Evolutionary conservation across 2,888 invertebrate species (phyloP).

Genomic region (Rotaria macrura): DNA sequence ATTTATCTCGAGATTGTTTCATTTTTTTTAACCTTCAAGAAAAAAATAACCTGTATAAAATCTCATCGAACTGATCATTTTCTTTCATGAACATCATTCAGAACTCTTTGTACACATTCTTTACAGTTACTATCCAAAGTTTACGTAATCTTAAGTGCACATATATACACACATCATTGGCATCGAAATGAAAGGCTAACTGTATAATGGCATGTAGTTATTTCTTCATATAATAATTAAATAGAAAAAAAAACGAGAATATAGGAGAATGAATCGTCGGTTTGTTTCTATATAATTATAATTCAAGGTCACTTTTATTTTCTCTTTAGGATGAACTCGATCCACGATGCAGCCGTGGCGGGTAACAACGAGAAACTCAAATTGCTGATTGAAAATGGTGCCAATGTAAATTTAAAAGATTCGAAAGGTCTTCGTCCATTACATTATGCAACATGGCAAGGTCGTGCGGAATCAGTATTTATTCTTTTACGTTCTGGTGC

Average conservation of each 20-base stretch:
- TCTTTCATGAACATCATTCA: background rate
- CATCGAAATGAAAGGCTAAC: background rate
- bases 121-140: background rate
- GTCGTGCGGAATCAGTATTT: conserved; percentile 43
- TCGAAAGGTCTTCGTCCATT: conserved; percentile 48
- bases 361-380: conserved; percentile 48
- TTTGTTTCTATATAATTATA: background rate
- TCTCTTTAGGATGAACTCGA: background rate
- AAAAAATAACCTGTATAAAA: background rate
- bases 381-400: conserved; percentile 48
- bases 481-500: conserved; percentile 43
- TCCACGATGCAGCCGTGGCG: background rate
- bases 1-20: background rate
- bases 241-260: background rate
- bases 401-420: conserved; percentile 45
- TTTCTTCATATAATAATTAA: background rate
- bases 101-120: background rate
- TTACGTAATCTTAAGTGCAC: background rate
- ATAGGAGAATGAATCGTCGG: background rate
- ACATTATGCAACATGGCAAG: conserved; percentile 49
- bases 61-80: background rate
- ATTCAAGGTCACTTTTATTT: background rate
- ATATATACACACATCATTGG: background rate
- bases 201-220: background rate
- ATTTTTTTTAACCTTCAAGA: background rate